Percentiles rank a stretch among this genome's conserved stretches.
Conservation (phyloP, 2,113 vertebrate genomes). For the Chitala chitala region DNA sequence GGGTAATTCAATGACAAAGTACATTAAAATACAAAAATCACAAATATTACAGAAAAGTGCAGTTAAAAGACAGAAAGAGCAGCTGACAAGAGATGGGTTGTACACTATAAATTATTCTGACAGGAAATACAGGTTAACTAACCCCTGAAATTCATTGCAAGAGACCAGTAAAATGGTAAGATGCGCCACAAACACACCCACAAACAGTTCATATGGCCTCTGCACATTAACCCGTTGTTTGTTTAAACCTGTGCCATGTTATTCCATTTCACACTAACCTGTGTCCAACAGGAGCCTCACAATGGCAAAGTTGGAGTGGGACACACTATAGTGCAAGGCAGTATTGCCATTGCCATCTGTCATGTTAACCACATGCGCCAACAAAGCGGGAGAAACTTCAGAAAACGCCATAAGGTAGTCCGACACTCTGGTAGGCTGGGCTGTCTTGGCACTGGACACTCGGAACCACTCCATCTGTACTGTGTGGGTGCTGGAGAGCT, state of each 20-base stretch:
- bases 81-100: neutral
- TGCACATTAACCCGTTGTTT: neutral
- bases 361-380: constrained; percentile 84
- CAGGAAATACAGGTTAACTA: neutral
- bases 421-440: constrained; percentile 60
- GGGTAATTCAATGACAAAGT: too few species aligned
- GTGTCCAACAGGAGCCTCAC: constrained; percentile 82
- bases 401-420: constrained; percentile 75
- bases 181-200: neutral
- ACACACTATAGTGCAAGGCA: constrained; percentile 91
- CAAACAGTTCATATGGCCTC: neutral
- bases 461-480: constrained; percentile 91
- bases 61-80: neutral
- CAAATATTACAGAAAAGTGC: neutral
- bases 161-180: neutral
- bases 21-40: too few species aligned
- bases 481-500: constrained; percentile 73
- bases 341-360: constrained; percentile 88
- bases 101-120: neutral
- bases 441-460: constrained; percentile 81
- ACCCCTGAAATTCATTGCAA: neutral
- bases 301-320: constrained; percentile 87
- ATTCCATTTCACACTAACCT: constrained; percentile 54
- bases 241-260: neutral
- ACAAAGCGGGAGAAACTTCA: constrained; percentile 65